Evolutionary conservation across 2,888 invertebrate genomes (phyloP), one percentile per base, ranked within the genome.

Genomic region (Nephrotoma guestfalica): DNA sequence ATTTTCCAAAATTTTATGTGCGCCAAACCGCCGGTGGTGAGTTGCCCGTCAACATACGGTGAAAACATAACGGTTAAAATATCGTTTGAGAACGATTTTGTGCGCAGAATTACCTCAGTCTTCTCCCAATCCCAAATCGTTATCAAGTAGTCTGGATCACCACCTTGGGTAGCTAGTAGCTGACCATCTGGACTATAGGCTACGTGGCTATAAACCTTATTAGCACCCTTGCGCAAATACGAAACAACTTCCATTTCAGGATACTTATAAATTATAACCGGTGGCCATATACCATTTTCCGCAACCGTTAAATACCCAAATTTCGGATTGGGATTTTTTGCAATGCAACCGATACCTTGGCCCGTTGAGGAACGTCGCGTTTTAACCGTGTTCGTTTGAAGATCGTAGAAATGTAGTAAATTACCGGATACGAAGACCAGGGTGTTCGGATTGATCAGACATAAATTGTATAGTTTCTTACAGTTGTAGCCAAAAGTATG

Each of bases 1-100:
- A 98, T 97, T 93, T 97, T 97, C 98, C 98, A 98, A 91, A 97
- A 97, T 91, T 97, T 97, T 42, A 96, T 95, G 89, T 97, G 97
- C 18, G 95, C 95, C 1, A 94, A 91, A 9, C 86, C 86, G 6
- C 95, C 30, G 3, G 97, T 95, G 3, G 95, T 95, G 51, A 98
- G 92, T 88, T 96, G 94, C 7, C 96, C 96, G 5, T 95, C 94
- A 87, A 96, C 94, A 88, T 94, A 95, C 0, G 95, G 94, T 0
- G 98, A 97, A 90, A 98, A 98, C 90, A 95, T 94, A 0, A 96
- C 95, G 87, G 94, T 93, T 88, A 94, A 94, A 0, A 97, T 95
- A 89, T 96, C 96, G 89, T 96, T 96, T 13, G 95, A 95, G 90
- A 96, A 96, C 0, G 97, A 96, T 89, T 96, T 96, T 9, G 95